Evolutionary conservation across 2,888 invertebrate species (phyloP).

Genomic region (Leptinotarsa peninsularis): DNA sequence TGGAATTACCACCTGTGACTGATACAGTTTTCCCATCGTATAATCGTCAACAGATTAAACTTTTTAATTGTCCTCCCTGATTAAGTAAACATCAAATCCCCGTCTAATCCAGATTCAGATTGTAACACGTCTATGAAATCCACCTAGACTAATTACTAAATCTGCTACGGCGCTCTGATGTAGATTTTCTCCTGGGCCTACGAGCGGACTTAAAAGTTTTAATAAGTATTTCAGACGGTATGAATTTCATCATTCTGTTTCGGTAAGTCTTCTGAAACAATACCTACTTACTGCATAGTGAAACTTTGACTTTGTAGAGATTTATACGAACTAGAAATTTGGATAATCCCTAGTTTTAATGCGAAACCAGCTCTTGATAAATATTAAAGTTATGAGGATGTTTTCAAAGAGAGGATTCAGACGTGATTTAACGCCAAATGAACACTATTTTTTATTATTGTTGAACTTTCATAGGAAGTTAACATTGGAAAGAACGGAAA

Average conservation of each 20-base stretch:
- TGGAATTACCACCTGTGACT: not conserved
- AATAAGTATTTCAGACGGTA: slow-evolving; percentile 35
- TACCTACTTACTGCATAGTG: slow-evolving; percentile 29
- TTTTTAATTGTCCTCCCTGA: slow-evolving; percentile 29
- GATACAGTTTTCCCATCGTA: not conserved
- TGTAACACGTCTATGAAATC: slow-evolving; percentile 24
- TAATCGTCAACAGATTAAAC: slow-evolving; percentile 3
- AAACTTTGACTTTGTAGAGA: slow-evolving; percentile 22
- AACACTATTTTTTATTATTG: not conserved
- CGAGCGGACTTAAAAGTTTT: slow-evolving; percentile 31
- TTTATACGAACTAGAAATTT: slow-evolving; percentile 31
- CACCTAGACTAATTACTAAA: slow-evolving; percentile 31
- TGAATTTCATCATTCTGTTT: slow-evolving; percentile 30
- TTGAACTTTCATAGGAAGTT: not conserved
- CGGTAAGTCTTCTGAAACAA: slow-evolving; percentile 25
- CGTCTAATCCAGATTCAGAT: slow-evolving; percentile 29
- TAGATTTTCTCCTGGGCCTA: not conserved
- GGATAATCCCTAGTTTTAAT: slow-evolving; percentile 30
- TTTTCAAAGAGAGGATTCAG: not conserved
- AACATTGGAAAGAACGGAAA: not conserved
- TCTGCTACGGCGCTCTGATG: not conserved
- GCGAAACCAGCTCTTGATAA: slow-evolving; percentile 16
- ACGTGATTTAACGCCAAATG: not conserved
- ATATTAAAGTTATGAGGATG: slow-evolving; percentile 1
- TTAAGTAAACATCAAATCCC: slow-evolving; percentile 32